A percentile compares a stretch with the other conserved stretches of the same genome.
phyloP scores from a whole-genome alignment of 2,888 invertebrate genomes.

The Mythimna ferrago region DNA sequence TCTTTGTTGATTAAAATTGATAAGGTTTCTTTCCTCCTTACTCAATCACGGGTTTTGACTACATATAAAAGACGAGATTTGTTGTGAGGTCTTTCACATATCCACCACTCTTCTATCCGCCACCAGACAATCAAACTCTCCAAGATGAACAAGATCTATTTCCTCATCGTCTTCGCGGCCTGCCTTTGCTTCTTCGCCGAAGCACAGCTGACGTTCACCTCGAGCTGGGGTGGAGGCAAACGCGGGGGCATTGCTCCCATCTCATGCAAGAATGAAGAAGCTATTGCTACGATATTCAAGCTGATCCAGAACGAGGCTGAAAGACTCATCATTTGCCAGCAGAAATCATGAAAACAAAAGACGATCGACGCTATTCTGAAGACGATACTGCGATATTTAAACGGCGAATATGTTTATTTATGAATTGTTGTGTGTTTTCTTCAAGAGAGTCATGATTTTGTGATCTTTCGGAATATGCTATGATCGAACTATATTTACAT shows the following conservation, averaged over 20 bases:
- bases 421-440: slow-evolving; percentile 9
- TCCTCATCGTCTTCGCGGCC: slow-evolving; percentile 74
- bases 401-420: slow-evolving; percentile 36
- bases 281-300: slow-evolving; percentile 78
- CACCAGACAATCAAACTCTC: slow-evolving; percentile 11
- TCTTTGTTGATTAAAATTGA: slow-evolving; percentile 50
- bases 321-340: slow-evolving; percentile 84
- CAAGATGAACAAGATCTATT: slow-evolving; percentile 76
- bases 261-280: slow-evolving; percentile 81
- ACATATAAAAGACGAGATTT: slow-evolving; percentile 44
- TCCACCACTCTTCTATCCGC: background rate
- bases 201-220: slow-evolving; percentile 90
- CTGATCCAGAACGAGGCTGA: slow-evolving; percentile 87
- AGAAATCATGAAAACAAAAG: slow-evolving; percentile 75
- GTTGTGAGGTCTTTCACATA: slow-evolving; percentile 32
- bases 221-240: slow-evolving; percentile 89
- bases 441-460: background rate
- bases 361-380: slow-evolving; percentile 16
- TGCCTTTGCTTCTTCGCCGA: slow-evolving; percentile 74
- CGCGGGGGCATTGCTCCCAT: slow-evolving; percentile 73
- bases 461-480: background rate
- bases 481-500: slow-evolving; percentile 4
- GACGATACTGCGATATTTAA: slow-evolving; percentile 37
- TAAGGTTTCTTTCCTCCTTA: slow-evolving; percentile 42
- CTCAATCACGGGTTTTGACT: background rate